Conservation (phyloP, 2,797 vertebrate genomes). For the Sebastes nivosus region DNA sequence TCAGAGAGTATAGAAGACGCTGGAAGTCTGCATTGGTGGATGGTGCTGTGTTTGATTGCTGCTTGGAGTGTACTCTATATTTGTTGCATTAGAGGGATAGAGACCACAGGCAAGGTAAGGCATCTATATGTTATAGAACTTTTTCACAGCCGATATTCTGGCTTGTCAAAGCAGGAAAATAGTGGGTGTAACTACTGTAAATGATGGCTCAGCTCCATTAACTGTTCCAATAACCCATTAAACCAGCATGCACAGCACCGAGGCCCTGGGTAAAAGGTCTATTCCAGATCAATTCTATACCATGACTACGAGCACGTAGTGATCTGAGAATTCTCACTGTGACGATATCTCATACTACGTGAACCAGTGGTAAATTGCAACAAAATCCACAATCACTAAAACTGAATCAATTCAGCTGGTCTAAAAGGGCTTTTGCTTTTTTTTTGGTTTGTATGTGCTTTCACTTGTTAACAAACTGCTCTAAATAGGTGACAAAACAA, state of each 20-base stretch:
- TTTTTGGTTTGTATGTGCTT: not conserved
- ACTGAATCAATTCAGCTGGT: not conserved
- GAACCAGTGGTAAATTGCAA: not conserved
- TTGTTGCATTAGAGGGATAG: slow-evolving; percentile 88
- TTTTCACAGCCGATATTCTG: not conserved
- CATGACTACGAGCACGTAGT: not conserved
- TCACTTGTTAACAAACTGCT: not conserved
- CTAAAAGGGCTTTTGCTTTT: not conserved
- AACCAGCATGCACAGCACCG: not conserved
- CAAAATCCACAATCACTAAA: not conserved
- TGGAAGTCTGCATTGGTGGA: slow-evolving; percentile 87
- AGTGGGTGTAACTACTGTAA: not conserved
- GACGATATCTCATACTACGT: no score
- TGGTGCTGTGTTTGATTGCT: slow-evolving; percentile 81
- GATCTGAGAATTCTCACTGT: not conserved
- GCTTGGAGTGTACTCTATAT: slow-evolving; percentile 87
- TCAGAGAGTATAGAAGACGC: slow-evolving; percentile 78
- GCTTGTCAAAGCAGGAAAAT: not conserved
- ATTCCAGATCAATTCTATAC: not conserved
- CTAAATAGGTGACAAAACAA: not conserved
- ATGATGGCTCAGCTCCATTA: not conserved
- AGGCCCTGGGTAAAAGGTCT: not conserved
- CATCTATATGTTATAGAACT: no score
- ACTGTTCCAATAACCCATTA: not conserved
- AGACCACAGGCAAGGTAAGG: slow-evolving; percentile 88